These are phyloP conservation scores for Drosophila falleni DNA, from an alignment of 2,888 invertebrate genomes.

Conservation along the genomic window DNA sequence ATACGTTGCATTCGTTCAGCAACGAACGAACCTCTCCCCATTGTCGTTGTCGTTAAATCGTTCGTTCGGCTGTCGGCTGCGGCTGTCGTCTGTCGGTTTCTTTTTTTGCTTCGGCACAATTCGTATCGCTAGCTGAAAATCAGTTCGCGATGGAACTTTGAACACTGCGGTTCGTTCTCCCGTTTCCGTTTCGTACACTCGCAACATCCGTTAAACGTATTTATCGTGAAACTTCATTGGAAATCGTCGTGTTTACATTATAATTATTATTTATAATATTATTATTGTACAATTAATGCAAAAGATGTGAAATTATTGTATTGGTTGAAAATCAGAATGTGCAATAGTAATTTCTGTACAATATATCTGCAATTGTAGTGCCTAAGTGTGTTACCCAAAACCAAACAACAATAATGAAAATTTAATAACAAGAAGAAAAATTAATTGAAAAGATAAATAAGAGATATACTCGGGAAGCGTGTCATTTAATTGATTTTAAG, in stretches of 20 bases:
- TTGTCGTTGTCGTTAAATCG: slow-evolving; percentile 2
- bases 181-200: slow-evolving; percentile 56
- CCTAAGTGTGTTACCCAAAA: slow-evolving; percentile 25
- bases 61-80: slow-evolving; percentile 27
- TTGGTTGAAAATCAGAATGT: slow-evolving; percentile 28
- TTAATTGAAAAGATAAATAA: slow-evolving; percentile 41
- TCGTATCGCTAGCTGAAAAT: slow-evolving; percentile 55
- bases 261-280: slow-evolving; percentile 28
- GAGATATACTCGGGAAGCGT: slow-evolving; percentile 55
- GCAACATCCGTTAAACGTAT: slow-evolving; percentile 48
- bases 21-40: slow-evolving; percentile 10
- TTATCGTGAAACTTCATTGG: slow-evolving; percentile 37
- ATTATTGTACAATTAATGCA: slow-evolving; percentile 27
- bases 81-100: slow-evolving; percentile 29
- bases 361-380: slow-evolving; percentile 34
- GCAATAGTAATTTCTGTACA: slow-evolving; percentile 44
- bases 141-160: slow-evolving; percentile 85
- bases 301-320: slow-evolving; percentile 17
- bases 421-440: slow-evolving; percentile 17
- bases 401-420: slow-evolving; percentile 15
- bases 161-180: slow-evolving; percentile 83
- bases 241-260: slow-evolving; percentile 29
- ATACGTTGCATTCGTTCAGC: slow-evolving; percentile 34
- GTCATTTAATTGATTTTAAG: slow-evolving; percentile 79
- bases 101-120: slow-evolving; percentile 46